These are phyloP conservation scores for Sericinus montela DNA, from an alignment of 2,888 invertebrate genomes.

Conservation along the genomic window DNA sequence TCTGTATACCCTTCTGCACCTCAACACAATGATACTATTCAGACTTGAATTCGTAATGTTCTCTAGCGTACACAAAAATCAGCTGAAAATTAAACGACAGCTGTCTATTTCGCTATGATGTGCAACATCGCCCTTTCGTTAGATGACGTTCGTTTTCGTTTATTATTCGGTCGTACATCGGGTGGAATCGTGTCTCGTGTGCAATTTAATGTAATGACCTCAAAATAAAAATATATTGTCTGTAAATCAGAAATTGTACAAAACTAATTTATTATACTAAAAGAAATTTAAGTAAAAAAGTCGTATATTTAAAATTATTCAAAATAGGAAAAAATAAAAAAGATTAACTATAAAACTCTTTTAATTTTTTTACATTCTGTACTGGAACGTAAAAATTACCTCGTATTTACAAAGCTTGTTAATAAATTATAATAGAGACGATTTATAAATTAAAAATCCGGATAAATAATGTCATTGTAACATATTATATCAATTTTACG, in stretches of 20 bases:
- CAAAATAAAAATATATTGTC: constrained; percentile 50
- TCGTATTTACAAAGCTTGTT: too few relatives aligned
- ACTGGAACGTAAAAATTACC: too few relatives aligned
- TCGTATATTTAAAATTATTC: too few relatives aligned
- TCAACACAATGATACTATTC: constrained; percentile 3
- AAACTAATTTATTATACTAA: too few relatives aligned
- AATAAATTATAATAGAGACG: too few relatives aligned
- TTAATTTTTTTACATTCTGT: too few relatives aligned
- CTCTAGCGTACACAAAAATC: constrained; percentile 76
- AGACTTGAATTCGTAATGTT: constrained; percentile 7
- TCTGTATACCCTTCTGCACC: constrained; percentile 1
- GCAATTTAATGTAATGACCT: constrained; percentile 54
- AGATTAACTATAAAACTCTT: too few relatives aligned
- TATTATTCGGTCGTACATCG: constrained; percentile 53
- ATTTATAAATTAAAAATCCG: too few relatives aligned
- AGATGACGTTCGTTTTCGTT: constrained; percentile 62
- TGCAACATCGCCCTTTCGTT: constrained; percentile 54
- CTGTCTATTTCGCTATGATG: constrained; percentile 66
- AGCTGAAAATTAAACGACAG: constrained; percentile 78
- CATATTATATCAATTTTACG: too few relatives aligned
- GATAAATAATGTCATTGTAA: too few relatives aligned
- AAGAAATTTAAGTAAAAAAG: too few relatives aligned
- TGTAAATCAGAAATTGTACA: constrained; percentile 4
- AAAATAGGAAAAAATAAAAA: too few relatives aligned
- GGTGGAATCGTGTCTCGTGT: constrained; percentile 49